phyloP scores from a whole-genome alignment of 2,113 vertebrate genomes.

The Corythoichthys haematopterus region DNA sequence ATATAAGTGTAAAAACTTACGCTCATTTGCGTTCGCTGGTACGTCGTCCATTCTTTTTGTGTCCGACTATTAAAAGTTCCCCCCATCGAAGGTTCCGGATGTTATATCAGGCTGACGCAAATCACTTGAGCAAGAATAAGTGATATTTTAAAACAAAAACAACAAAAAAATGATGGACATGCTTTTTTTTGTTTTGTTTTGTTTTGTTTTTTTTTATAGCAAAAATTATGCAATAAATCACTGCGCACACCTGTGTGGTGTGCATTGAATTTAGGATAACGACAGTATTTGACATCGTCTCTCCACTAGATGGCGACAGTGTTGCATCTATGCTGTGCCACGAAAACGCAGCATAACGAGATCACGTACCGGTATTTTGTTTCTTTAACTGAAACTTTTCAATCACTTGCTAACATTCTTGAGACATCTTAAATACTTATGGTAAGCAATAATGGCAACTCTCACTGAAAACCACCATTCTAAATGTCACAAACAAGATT shows the following conservation, averaged over 20 bases:
- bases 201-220: too few species aligned
- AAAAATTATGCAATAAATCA: too few species aligned
- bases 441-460: neutral
- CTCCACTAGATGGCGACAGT: neutral
- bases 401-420: neutral
- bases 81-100: constrained; percentile 63
- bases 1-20: constrained; percentile 33
- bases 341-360: neutral
- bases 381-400: neutral
- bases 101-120: neutral
- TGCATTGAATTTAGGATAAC: neutral
- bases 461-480: neutral
- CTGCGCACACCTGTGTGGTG: too few species aligned
- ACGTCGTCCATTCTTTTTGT: constrained; percentile 48
- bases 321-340: neutral
- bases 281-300: neutral
- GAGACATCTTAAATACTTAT: neutral
- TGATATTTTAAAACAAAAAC: neutral
- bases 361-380: neutral
- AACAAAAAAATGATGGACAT: neutral
- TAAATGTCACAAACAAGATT: neutral
- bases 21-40: constrained; percentile 44
- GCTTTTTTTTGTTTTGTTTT: too few species aligned
- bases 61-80: constrained; percentile 22
- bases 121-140: neutral